Conservation (phyloP, 2,797 vertebrate genomes). For the Vespertilio murinus region DNA sequence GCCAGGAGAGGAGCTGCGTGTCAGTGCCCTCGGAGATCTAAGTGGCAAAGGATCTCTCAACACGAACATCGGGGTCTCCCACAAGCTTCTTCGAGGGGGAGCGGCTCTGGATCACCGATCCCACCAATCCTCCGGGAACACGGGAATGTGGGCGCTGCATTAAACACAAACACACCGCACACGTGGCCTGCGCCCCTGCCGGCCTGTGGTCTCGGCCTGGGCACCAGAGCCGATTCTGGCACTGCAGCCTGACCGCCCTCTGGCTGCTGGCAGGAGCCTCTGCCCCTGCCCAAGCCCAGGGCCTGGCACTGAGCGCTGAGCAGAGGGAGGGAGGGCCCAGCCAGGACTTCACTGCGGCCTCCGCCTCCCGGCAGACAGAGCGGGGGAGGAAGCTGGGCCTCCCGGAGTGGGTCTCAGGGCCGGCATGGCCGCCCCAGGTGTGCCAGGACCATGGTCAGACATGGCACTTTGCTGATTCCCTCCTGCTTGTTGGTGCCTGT, state of each 20-base stretch:
- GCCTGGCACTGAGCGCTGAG: not conserved
- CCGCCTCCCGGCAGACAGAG: accelerated
- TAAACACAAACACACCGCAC: not conserved
- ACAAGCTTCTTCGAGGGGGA: not conserved
- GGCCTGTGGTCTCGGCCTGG: not conserved
- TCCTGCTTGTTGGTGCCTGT: not conserved
- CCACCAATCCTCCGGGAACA: not conserved
- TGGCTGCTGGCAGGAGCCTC: not conserved
- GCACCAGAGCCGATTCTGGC: not conserved
- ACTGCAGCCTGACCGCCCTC: not conserved
- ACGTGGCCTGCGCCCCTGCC: not conserved
- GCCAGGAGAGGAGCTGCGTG: not conserved
- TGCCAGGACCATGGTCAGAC: accelerated
- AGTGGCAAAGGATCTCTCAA: not conserved
- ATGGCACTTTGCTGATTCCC: not conserved
- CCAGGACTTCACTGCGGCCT: not conserved
- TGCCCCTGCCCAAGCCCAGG: not conserved
- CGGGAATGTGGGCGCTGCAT: not conserved
- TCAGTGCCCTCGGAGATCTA: not conserved
- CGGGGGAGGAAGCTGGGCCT: accelerated
- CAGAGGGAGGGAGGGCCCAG: not conserved
- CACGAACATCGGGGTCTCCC: not conserved
- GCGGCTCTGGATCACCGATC: slow-evolving; percentile 30
- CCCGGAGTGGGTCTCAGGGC: too few relatives aligned
- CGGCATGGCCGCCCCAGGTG: not conserved